Evolutionary conservation across 1,140 invertebrate genomes (phyloP).

Genomic region (Vanessa tameamea): DNA sequence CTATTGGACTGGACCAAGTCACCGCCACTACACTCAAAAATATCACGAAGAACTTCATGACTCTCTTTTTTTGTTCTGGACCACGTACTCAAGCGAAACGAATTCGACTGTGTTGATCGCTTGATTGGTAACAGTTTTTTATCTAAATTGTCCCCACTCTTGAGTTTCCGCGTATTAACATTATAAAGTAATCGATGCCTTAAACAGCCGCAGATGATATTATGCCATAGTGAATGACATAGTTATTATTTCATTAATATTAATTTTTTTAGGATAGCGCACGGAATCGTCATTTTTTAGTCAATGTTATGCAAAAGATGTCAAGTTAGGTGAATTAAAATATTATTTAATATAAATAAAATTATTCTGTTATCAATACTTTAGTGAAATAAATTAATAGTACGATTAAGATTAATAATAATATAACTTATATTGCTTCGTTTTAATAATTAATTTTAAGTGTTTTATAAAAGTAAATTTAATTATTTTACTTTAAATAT

Average conservation of each 20-base stretch:
- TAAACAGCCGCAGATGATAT: constrained; percentile 60
- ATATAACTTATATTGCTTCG: too few species aligned
- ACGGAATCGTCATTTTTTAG: constrained; percentile 39
- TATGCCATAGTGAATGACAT: constrained; percentile 66
- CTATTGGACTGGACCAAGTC: constrained; percentile 51
- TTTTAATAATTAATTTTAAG: too few species aligned
- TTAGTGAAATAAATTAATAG: too few species aligned
- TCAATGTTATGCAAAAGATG: constrained; percentile 48
- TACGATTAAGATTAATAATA: too few species aligned
- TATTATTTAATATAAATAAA: not conserved
- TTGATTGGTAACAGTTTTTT: constrained; percentile 73
- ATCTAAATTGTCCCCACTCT: constrained; percentile 72
- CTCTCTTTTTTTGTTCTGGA: constrained; percentile 40
- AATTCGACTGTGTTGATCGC: constrained; percentile 65
- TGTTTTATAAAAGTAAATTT: too few species aligned
- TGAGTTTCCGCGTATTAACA: constrained; percentile 63
- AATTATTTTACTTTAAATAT: too few species aligned
- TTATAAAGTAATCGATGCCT: constrained; percentile 67
- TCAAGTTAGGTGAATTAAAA: constrained; percentile 9
- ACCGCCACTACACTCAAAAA: constrained; percentile 55
- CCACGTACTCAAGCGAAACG: constrained; percentile 55
- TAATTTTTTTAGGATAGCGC: constrained; percentile 48
- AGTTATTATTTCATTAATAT: constrained; percentile 64
- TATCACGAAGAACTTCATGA: constrained; percentile 64
- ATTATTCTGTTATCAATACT: too few species aligned